A percentile compares a stretch with the other conserved stretches of the same genome.
phyloP scores from a whole-genome alignment of 2,797 vertebrate species.

The Pseudocheirus occidentalis region DNA sequence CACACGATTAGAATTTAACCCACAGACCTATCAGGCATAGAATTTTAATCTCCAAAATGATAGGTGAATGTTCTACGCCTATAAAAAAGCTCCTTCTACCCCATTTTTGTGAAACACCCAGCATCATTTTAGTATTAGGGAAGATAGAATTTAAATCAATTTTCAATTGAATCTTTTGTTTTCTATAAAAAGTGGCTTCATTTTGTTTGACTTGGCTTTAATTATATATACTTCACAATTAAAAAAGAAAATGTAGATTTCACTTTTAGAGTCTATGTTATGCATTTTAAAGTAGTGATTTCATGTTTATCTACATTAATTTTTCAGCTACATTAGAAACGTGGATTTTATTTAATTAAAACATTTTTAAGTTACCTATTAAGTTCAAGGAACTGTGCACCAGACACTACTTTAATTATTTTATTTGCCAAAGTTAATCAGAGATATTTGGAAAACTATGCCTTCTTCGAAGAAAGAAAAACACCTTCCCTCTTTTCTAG shows the following conservation, averaged over 20 bases:
- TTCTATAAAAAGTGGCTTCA: not conserved
- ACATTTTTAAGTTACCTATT: not conserved
- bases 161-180: not conserved
- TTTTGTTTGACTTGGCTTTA: not conserved
- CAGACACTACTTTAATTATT: not conserved
- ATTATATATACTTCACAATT: not conserved
- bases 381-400: not conserved
- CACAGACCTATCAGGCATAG: too few relatives aligned
- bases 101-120: not conserved
- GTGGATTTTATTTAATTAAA: not conserved
- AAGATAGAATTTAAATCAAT: not conserved
- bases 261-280: not conserved
- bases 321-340: not conserved
- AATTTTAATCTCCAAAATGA: not conserved
- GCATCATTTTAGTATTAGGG: not conserved
- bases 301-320: not conserved
- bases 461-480: not conserved
- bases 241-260: not conserved
- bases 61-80: not conserved
- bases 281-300: not conserved
- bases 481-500: not conserved
- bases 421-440: not conserved
- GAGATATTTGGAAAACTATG: not conserved
- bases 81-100: not conserved
- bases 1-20: not conserved